Base-by-base conservation (phyloP, 2,888 invertebrate species). In the Automeris io region DNA sequence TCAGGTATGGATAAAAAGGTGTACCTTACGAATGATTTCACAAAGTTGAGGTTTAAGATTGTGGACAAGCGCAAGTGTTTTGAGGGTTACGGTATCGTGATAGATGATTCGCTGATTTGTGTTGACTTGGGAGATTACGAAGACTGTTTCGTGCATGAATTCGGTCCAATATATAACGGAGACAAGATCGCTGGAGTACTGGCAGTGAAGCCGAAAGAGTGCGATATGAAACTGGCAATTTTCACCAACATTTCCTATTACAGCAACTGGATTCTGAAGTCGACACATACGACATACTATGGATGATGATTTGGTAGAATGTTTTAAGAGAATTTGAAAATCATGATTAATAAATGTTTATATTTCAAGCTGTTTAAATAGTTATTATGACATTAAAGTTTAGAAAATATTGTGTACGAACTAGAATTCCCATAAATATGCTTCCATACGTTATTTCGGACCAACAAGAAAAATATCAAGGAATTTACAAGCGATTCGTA, bases 71-170 rank as follows among this genome's bases (percentile, higher is more conserved):
- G 33, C 0, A 52, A 47, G 11, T 83, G 83, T 12, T 71, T 63
- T 5, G 77, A 80, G 33, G 59, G 45, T 0, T 82, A 65, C 12
- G 78, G 74, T 0, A 46, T 81, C 0, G 54, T 57, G 1, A 2
- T 75, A 0, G 76, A 80, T 2, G 57, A 63, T 0, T 73, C 72
- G 7, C 34, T 78, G 35, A 61, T 83, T 0, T 85, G 85, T 33
- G 50, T 79, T 0, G 79, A 85, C 11, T 39, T 82, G 42, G 61
- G 73, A 0, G 42, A 49, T 0, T 55, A 79, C n/a, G 63, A 69
- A 0, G 79, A 80, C 11, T 85, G 85, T 39, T 85, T 83, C 8
- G 42, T 73, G 0, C 69, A 77, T 2, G 85, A 85, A 19, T 83
- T 82, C 39, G 85, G 85, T 0, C 85, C 85, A 0, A 26, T 83